Evolutionary conservation across 2,113 vertebrate species (phyloP), one percentile per base, ranked within the genome.

Genomic region (Sylvicapra grimmia): DNA sequence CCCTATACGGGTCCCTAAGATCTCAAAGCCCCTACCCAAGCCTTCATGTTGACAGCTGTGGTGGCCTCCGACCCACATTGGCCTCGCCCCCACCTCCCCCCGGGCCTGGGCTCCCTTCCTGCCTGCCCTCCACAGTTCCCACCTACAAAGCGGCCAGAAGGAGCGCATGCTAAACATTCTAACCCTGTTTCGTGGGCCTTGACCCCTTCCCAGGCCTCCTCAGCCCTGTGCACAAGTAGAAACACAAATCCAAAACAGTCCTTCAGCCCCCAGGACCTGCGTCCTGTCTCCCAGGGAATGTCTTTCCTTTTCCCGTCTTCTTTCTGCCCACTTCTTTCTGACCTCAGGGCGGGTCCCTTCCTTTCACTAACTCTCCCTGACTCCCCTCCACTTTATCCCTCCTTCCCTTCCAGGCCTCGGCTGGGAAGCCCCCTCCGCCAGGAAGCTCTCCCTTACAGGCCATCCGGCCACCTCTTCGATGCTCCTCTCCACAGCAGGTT

Each of bases 1-100:
- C 59, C 18, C 51, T 3, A 11, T 1, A 4, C 13, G 9, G n/a
- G 29, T 14, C 40, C 79, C 12, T 47, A 0, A 9, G 0, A 31
- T 51, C 54, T 82, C 75, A 18, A 75, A 44, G 84, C 54, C 61
- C 1, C 31, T 56, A 13, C 54, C 40, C 16, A 27, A 59, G 53
- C 53, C 90, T n/a, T 59, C 44, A 5, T 11, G 54, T 15, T 19
- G 58, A 16, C 27, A 19, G 85, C 36, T 7, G 1, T n/a, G 29
- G 36, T 0, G 40, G 58, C 68, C 27, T 44, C 54, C 10, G 58
- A 14, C 23, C n/a, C 27, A 40, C 27, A n/a, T 59, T 8, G 40
- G 72, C 80, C 33, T 82, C 27, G 8, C 44, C 44, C 15, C 77
- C 47, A 77, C 75, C 40, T 2, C 13, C 3, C 40, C 75, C 5